Evolutionary conservation across 1,140 invertebrate genomes (phyloP).

Genomic region (Pemphigus obesinymphae): DNA sequence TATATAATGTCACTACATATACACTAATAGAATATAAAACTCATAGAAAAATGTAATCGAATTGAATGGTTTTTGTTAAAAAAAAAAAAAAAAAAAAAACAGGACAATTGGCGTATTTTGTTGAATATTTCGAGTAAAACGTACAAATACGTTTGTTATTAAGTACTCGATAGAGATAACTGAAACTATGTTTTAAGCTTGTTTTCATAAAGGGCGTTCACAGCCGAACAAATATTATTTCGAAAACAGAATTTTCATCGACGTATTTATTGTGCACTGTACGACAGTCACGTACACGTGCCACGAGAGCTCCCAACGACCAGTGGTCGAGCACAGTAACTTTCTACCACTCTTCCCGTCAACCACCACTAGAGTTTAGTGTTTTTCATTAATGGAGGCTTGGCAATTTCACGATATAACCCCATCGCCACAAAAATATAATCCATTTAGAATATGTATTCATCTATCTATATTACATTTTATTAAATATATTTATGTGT

Average conservation of each 20-base stretch:
- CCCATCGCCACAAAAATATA: not conserved
- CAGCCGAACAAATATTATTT: not conserved
- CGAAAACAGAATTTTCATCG: not conserved
- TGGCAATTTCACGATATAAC: not conserved
- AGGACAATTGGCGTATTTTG: not conserved
- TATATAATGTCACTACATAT: not conserved
- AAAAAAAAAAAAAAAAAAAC: too few relatives aligned
- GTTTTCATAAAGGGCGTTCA: not conserved
- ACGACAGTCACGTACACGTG: not conserved
- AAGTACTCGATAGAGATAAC: not conserved
- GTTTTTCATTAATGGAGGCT: not conserved
- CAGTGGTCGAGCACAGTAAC: not conserved
- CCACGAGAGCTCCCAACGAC: not conserved
- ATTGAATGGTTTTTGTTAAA: not conserved
- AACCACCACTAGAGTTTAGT: not conserved
- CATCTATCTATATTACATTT: too few relatives aligned
- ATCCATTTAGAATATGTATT: not conserved
- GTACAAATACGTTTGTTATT: not conserved
- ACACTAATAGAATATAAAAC: not conserved
- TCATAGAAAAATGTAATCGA: not conserved
- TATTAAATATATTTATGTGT: not conserved
- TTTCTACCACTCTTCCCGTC: not conserved
- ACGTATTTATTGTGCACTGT: not conserved
- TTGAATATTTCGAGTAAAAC: not conserved
- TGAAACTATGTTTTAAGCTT: not conserved